A percentile compares a stretch with the other conserved stretches of the same genome.
Evolutionary conservation across 2,113 vertebrate genomes (phyloP).

Genomic region (Phasianus colchicus): DNA sequence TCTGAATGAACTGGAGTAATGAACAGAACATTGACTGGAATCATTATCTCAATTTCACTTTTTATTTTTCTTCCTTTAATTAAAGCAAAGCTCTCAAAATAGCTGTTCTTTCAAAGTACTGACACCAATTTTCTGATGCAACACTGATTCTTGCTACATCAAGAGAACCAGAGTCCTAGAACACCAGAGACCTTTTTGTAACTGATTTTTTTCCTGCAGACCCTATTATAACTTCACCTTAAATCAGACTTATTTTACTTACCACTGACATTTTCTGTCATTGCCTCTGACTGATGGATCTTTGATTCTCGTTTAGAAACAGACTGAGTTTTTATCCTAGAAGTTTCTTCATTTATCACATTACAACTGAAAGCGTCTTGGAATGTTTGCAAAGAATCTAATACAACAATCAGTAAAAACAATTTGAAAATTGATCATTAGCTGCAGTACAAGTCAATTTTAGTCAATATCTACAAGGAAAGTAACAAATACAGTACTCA

Average conservation of each 20-base stretch:
- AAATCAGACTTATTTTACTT: not conserved
- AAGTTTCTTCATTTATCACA: conserved; percentile 3
- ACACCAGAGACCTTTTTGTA: not conserved
- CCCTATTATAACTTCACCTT: not conserved
- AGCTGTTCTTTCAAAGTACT: not conserved
- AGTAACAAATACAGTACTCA: conserved; percentile 46
- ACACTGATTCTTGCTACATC: not conserved
- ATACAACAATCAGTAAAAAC: not conserved
- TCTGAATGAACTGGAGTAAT: not conserved
- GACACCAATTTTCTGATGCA: not conserved
- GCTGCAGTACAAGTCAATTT: not conserved
- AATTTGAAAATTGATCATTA: not conserved
- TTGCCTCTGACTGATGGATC: not conserved
- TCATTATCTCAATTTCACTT: not conserved
- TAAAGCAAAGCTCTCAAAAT: not conserved
- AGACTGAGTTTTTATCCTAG: not conserved
- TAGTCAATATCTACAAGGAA: not conserved
- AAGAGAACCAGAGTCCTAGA: not conserved
- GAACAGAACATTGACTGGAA: not conserved
- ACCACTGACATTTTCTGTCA: conserved; percentile 8
- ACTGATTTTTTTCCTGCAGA: not conserved
- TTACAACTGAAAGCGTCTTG: conserved; percentile 24
- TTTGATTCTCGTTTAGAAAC: conserved; percentile 3
- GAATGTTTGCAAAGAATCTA: not conserved
- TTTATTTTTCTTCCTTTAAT: not conserved